phyloP scores from a whole-genome alignment of 2,797 vertebrate genomes.

The Chloroceryle amazona region DNA sequence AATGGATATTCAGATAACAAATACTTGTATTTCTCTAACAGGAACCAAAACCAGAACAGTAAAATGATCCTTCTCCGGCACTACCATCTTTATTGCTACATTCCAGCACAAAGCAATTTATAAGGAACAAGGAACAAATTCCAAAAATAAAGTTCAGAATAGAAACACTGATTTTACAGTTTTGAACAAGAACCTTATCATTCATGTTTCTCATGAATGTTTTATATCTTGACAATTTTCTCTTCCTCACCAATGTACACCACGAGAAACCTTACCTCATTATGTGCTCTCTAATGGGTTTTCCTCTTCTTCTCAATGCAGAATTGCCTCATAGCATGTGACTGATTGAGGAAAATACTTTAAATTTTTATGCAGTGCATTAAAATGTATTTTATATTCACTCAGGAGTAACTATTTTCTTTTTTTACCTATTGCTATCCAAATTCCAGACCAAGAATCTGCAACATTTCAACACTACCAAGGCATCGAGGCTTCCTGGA shows the following conservation, averaged over 20 bases:
- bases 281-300: conserved; percentile 4
- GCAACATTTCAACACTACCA: neutral
- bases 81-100: neutral
- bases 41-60: neutral
- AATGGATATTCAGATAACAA: neutral
- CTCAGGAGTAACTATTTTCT: neutral
- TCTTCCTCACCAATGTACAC: conserved; percentile 20
- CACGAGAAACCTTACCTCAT: conserved; percentile 8
- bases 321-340: neutral
- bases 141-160: neutral
- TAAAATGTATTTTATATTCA: neutral
- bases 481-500: neutral
- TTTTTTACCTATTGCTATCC: neutral
- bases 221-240: neutral
- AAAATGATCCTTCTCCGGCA: neutral
- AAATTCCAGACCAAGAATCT: neutral
- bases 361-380: neutral
- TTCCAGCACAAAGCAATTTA: conserved; percentile 3
- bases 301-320: neutral
- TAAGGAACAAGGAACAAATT: neutral
- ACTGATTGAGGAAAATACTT: neutral
- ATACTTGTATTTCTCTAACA: neutral
- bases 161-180: conserved; percentile 30
- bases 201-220: conserved; percentile 14
- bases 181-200: conserved; percentile 29